Evolutionary conservation across 2,113 vertebrate genomes (phyloP), one percentile per base, ranked within the genome.

Genomic region (Lophura nycthemera): DNA sequence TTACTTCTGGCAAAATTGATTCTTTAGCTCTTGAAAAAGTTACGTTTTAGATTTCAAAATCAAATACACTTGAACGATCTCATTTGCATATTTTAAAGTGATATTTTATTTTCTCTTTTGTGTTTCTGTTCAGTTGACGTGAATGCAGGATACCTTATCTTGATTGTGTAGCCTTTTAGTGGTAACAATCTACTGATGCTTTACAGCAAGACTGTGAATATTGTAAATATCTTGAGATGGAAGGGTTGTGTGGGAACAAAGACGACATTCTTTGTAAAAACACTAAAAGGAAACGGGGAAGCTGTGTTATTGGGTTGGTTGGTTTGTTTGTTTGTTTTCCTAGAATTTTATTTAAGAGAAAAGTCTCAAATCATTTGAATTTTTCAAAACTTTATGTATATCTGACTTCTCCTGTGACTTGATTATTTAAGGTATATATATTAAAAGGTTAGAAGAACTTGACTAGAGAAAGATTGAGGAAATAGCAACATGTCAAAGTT

Each of bases 291-390:
- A 65, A 42, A 34, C 57, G 57, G 29, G 77, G 87, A 86, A 85
- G 73, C 59, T 93, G 47, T 48, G 63, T 63, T 47, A 61, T 17
- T 34, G 48, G 52, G n/a, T 30, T n/a, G 48, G 16, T 45, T 32
- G 17, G 54, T 63, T 1, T 40, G 43, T 63, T 1, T 40, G 43
- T 63, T 1, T 40, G 43, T 69, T 85, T 91, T 95, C 85, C 60
- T 64, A 67, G 50, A 25, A 7, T 94, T 94, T 95, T 86, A 67
- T 93, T 89, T 92, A 94, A 96, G 48, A 72, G 85, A 72, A 91
- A 80, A 91, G 72, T 52, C 12, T 92, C 75, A 93, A 96, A 96
- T 96, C 69, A 94, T 93, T 95, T 97, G 91, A 92, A 89, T 87
- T 92, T 86, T 92, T 59, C 57, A 34, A 94, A 92, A 42, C 86